Conservation (phyloP, 2,888 invertebrate species). For the Oasisia sp. region DNA sequence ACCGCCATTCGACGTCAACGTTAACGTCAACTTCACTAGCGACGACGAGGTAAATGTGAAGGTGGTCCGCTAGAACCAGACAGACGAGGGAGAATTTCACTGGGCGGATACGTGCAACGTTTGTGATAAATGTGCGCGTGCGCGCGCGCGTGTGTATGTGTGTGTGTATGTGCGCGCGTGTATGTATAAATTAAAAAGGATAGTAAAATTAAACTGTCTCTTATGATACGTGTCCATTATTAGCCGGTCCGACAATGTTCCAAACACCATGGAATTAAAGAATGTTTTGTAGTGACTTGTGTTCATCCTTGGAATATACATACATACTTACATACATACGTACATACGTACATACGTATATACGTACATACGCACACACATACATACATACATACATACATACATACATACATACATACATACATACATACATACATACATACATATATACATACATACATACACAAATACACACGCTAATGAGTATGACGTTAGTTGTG, state of each 20-base stretch:
- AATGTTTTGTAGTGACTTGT: too few species aligned
- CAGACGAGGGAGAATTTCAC: background rate
- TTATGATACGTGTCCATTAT: too few species aligned
- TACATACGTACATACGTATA: background rate
- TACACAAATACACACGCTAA: background rate
- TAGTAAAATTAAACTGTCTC: too few species aligned
- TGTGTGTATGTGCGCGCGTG: background rate
- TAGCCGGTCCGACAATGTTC: too few species aligned
- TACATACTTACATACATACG: too few species aligned
- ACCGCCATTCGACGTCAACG: slow-evolving; percentile 7
- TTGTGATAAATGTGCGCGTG: background rate
- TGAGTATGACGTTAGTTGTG: too few species aligned
- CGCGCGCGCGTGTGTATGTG: background rate
- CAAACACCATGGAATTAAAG: too few species aligned
- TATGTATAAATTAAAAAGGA: too few species aligned
- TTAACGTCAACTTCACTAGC: background rate
- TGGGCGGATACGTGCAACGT: background rate
- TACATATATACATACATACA: background rate
- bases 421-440: background rate
- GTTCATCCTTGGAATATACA: too few species aligned
- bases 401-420: background rate
- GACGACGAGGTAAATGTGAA: background rate
- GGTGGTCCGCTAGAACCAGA: background rate
- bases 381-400: background rate
- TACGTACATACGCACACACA: too few species aligned